Base-by-base conservation (phyloP, 2,797 vertebrate species). In the Discoglossus pictus region DNA sequence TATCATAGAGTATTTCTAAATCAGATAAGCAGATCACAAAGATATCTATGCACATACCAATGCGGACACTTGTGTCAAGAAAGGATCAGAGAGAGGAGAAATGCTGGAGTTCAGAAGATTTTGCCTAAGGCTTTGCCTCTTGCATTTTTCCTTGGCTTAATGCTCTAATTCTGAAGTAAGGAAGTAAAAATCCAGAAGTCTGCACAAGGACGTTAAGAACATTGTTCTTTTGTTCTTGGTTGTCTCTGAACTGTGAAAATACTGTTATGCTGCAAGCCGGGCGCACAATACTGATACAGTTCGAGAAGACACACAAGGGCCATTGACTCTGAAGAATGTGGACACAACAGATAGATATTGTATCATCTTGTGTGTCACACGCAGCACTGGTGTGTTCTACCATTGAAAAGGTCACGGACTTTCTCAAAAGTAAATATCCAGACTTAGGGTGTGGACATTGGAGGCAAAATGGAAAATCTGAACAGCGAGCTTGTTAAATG, bases 101-200 rank as follows among this genome's bases (percentile, higher is more conserved):
- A 39, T n/a, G 35, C 7, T 35, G 25, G 36, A 43, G 35, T 34
- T 60, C 47, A 4, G 18, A 51, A 39, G 51, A 53, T 46, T 27
- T 40, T 23, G 65, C 65, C 65, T 53, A 24, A 21, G 40, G 66
- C 58, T 36, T 16, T 47, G 40, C 34, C 40, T 43, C n/a, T 23
- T 46, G 38, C 31, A 51, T 34, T 17, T 60, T 44, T 44, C 17
- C 25, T 12, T 17, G 15, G 46, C 42, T 39, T 53, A 61, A 53
- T 54, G 58, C 40, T 51, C n/a, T 10, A 44, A 35, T 25, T 61
- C 31, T 61, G 31, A 61, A 6, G 12, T 34, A 7, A 43, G 25
- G 43, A 50, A 48, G 53, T 34, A 11, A 23, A 40, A 44, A 46
- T n/a, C 21, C 39, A 44, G 38, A 9, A 43, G 18, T 2, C 18